phyloP scores from a whole-genome alignment of 2,888 invertebrate species.

The Morpho achilles region DNA sequence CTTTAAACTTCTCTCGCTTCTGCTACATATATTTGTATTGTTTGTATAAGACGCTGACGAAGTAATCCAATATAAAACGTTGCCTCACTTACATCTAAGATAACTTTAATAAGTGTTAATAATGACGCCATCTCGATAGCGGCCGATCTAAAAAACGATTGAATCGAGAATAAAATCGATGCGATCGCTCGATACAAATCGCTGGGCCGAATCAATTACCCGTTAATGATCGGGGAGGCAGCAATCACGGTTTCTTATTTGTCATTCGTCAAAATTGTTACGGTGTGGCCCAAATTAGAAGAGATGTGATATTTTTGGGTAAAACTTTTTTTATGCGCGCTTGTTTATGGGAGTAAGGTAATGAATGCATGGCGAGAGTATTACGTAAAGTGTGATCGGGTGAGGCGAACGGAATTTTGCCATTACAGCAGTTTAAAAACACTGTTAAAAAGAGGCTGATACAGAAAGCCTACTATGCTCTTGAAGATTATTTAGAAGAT shows the following conservation, averaged over 20 bases:
- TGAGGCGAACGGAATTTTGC: no score
- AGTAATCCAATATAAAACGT: slow-evolving; percentile 2
- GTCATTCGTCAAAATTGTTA: slow-evolving; percentile 71
- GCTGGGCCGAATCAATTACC: slow-evolving; percentile 60
- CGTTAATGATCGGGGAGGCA: slow-evolving; percentile 53
- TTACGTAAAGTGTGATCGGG: no score
- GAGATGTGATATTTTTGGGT: slow-evolving; percentile 1
- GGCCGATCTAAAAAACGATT: slow-evolving; percentile 14
- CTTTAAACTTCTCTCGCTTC: no score
- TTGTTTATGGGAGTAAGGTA: no score
- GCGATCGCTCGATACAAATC: slow-evolving; percentile 48
- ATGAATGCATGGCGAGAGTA: no score
- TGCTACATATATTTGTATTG: no score
- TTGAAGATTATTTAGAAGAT: no score
- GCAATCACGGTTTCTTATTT: slow-evolving; percentile 71
- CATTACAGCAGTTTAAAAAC: no score
- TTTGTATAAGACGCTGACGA: neutral
- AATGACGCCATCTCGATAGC: slow-evolving; percentile 14
- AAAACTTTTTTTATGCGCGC: no score
- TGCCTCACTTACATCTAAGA: slow-evolving; percentile 29
- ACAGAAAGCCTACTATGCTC: no score
- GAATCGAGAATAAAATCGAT: slow-evolving; percentile 27
- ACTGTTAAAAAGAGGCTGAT: no score
- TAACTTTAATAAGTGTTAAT: slow-evolving; percentile 18
- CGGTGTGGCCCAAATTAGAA: slow-evolving; percentile 34